Percentiles rank a stretch among this genome's conserved stretches.
These are phyloP conservation scores for Calycopis cecrops DNA, from an alignment of 1,140 invertebrate species.

Conservation along the genomic window DNA sequence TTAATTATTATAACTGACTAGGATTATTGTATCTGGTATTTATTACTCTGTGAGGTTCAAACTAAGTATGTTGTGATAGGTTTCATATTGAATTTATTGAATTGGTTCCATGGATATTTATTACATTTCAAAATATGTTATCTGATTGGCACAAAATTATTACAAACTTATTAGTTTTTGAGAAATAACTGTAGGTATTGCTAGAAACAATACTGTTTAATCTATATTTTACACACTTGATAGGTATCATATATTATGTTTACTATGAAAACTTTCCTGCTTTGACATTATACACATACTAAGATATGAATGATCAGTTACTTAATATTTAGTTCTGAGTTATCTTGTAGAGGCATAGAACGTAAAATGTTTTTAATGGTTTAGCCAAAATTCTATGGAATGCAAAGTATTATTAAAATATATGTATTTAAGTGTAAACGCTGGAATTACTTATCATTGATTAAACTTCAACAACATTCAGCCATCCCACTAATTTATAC, in stretches of 20 bases:
- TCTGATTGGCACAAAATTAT: constrained; percentile 43
- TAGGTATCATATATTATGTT: too few relatives aligned
- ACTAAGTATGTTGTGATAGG: constrained; percentile 63
- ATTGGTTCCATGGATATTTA: constrained; percentile 47
- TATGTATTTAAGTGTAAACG: constrained; percentile 1
- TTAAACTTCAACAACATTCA: not conserved
- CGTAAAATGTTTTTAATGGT: constrained; percentile 4
- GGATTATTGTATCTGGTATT: constrained; percentile 68
- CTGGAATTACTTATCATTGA: constrained; percentile 8
- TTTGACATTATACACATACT: not conserved
- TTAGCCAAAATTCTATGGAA: constrained; percentile 7
- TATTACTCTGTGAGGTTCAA: constrained; percentile 60
- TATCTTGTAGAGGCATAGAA: constrained; percentile 9
- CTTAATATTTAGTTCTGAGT: constrained; percentile 3
- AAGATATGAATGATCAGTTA: not conserved
- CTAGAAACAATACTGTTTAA: not conserved
- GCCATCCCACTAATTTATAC: too few relatives aligned
- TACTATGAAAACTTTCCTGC: too few relatives aligned
- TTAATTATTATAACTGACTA: constrained; percentile 71
- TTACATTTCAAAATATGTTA: constrained; percentile 21
- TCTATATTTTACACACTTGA: too few relatives aligned
- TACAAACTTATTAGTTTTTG: constrained; percentile 3
- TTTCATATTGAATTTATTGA: constrained; percentile 37
- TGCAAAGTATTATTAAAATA: constrained; percentile 12
- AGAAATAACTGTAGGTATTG: constrained; percentile 5